Conservation (phyloP, 1,140 invertebrate genomes). For the Trachymyrmex septentrionalis region DNA sequence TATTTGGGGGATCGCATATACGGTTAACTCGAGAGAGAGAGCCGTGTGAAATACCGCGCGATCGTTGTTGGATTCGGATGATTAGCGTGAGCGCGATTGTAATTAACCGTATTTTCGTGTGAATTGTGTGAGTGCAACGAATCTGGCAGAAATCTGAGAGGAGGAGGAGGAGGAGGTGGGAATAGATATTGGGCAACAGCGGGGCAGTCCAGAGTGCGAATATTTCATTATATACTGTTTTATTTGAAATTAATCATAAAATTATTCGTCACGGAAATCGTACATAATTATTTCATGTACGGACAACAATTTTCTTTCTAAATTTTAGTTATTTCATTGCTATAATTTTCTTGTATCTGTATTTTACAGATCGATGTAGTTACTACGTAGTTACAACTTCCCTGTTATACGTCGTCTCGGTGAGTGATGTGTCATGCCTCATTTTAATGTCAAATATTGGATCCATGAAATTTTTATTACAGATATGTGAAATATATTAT, state of each 20-base stretch:
- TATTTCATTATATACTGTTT: neutral
- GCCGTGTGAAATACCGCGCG: neutral
- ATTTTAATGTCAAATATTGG: conserved; percentile 4
- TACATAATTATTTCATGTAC: neutral
- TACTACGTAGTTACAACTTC: no score
- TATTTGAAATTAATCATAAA: neutral
- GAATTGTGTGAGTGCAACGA: neutral
- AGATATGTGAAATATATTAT: neutral
- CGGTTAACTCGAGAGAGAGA: neutral
- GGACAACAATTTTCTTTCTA: neutral
- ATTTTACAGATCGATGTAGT: neutral
- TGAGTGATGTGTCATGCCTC: conserved; percentile 6
- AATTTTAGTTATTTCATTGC: neutral
- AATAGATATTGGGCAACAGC: neutral
- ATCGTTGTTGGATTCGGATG: neutral
- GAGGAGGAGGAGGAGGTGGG: neutral
- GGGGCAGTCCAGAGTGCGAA: neutral
- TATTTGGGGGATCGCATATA: neutral
- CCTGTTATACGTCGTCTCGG: neutral
- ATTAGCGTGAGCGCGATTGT: neutral
- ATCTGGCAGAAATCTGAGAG: neutral
- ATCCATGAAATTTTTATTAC: neutral
- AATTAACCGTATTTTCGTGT: neutral
- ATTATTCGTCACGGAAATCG: neutral
- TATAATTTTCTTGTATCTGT: neutral